A percentile compares a stretch with the other conserved stretches of the same genome.
Evolutionary conservation across 2,113 vertebrate species (phyloP).

Genomic region (Paramisgurnus dabryanus): DNA sequence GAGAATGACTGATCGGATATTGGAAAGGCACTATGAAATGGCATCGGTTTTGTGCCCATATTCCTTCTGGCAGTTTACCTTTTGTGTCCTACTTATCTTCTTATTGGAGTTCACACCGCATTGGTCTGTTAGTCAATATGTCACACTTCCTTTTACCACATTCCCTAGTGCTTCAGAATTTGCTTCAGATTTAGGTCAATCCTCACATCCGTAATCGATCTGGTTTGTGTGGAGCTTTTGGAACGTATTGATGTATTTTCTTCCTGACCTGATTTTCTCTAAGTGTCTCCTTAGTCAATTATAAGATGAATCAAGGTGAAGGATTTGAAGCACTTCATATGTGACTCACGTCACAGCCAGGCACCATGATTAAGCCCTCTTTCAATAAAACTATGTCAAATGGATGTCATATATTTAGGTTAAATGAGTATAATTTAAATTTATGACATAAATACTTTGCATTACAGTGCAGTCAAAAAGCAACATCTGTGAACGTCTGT

Average conservation of each 20-base stretch:
- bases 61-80: background rate
- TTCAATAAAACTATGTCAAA: background rate
- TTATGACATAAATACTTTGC: too few relatives aligned
- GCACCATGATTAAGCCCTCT: background rate
- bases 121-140: constrained; percentile 10
- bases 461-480: too few relatives aligned
- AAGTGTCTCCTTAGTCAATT: constrained; percentile 42
- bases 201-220: background rate
- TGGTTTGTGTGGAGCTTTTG: constrained; percentile 26
- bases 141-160: background rate
- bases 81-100: background rate
- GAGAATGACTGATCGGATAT: background rate
- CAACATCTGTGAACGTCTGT: too few relatives aligned
- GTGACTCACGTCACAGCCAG: constrained; percentile 17
- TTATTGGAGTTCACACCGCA: background rate
- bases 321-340: background rate
- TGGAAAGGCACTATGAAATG: background rate
- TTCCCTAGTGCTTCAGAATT: background rate
- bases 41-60: background rate
- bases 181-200: background rate
- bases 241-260: constrained; percentile 38
- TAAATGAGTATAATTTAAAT: too few relatives aligned
- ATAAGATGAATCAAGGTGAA: background rate
- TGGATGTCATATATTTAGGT: background rate
- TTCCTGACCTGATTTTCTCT: constrained; percentile 40